Evolutionary conservation across 2,797 vertebrate genomes (phyloP).

Genomic region (Amblyraja radiata): DNA sequence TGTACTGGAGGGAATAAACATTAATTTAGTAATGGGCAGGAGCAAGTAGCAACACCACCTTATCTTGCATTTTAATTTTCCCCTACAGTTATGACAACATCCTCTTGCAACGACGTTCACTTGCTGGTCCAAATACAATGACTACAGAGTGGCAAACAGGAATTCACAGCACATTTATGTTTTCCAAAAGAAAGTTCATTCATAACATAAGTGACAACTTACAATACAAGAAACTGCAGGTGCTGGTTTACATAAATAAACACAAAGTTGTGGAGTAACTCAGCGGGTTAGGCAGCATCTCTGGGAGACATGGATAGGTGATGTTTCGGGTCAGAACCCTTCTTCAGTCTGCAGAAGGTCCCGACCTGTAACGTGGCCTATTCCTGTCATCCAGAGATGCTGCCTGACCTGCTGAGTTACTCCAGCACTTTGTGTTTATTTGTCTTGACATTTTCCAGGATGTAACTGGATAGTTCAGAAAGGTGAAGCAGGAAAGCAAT

Average conservation of each 20-base stretch:
- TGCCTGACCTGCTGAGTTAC: too few relatives aligned
- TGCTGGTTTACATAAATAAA: too few relatives aligned
- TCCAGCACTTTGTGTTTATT: too few relatives aligned
- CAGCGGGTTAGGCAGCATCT: too few relatives aligned
- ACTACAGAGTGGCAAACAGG: background rate
- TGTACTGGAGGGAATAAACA: background rate
- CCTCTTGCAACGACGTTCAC: background rate
- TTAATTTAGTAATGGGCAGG: background rate
- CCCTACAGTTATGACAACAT: background rate
- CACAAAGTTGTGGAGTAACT: too few relatives aligned
- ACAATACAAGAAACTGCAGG: background rate
- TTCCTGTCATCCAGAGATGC: too few relatives aligned
- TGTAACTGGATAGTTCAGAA: background rate
- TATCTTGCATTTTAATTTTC: background rate
- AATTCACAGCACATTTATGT: background rate
- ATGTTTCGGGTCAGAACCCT: too few relatives aligned
- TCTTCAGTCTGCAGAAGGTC: too few relatives aligned
- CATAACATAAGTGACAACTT: background rate
- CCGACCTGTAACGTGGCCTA: too few relatives aligned
- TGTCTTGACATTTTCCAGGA: background rate
- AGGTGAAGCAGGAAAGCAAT: background rate
- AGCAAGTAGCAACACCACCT: background rate
- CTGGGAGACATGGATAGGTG: too few relatives aligned
- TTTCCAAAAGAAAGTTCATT: background rate
- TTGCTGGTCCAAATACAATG: background rate